These are phyloP conservation scores for Odontocolon sp. DNA, from an alignment of 2,888 invertebrate species.

Conservation along the genomic window DNA sequence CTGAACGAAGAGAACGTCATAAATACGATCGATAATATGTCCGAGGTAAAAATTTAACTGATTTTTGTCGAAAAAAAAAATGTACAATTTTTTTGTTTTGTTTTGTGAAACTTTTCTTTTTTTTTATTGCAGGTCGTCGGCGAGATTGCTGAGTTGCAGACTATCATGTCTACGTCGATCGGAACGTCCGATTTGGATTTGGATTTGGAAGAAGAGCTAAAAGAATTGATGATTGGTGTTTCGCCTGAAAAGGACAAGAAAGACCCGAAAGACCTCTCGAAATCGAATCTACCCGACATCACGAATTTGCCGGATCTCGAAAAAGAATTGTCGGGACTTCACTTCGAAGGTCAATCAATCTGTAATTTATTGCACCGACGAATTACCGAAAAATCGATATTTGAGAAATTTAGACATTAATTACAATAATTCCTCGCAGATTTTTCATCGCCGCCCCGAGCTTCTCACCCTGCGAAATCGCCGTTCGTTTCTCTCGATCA, in stretches of 20 bases:
- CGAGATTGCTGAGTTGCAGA: conserved; percentile 83
- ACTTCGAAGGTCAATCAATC: conserved; percentile 74
- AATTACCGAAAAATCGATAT: too few relatives aligned
- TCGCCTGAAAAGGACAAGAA: background rate
- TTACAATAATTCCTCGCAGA: conserved; percentile 64
- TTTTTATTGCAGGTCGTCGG: conserved; percentile 85
- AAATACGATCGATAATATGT: conserved; percentile 88
- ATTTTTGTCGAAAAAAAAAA: too few relatives aligned
- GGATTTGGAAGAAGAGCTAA: conserved; percentile 87
- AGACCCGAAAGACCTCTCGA: background rate
- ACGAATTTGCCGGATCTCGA: conserved; percentile 68
- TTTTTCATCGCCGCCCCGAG: conserved; percentile 60
- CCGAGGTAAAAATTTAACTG: conserved; percentile 83
- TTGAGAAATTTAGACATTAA: too few relatives aligned
- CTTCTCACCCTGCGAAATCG: conserved; percentile 10
- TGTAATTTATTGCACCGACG: too few relatives aligned
- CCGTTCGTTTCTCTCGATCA: conserved; percentile 21
- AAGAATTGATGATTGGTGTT: conserved; percentile 83
- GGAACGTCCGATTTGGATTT: conserved; percentile 82
- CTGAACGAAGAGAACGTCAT: conserved; percentile 87
- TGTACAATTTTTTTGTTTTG: too few relatives aligned
- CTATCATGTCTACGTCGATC: conserved; percentile 81
- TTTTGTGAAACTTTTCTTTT: too few relatives aligned
- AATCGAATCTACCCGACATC: conserved; percentile 54
- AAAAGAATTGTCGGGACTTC: conserved; percentile 64